Conservation (phyloP, 1,140 invertebrate species). For the Atta colombica region DNA sequence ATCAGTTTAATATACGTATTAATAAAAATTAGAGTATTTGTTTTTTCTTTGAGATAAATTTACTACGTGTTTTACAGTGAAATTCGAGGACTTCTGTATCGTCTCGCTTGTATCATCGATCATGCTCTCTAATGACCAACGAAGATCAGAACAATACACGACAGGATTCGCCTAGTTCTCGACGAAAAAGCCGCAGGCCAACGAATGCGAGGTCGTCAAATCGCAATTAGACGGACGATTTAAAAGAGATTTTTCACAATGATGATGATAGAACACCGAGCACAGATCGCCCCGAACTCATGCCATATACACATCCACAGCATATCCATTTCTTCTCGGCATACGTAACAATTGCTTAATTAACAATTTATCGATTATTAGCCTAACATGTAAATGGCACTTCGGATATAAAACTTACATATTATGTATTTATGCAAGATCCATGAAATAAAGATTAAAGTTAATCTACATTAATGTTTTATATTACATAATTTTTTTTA, state of each 20-base stretch:
- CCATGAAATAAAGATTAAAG: background rate
- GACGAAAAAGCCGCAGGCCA: constrained; percentile 53
- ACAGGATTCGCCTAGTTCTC: constrained; percentile 35
- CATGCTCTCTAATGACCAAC: constrained; percentile 61
- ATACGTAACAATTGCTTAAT: constrained; percentile 19
- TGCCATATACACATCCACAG: background rate
- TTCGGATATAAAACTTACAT: background rate
- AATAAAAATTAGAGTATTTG: background rate
- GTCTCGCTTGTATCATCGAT: constrained; percentile 66
- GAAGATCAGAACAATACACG: constrained; percentile 33
- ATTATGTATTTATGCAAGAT: background rate
- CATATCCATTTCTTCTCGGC: background rate
- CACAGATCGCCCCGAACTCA: constrained; percentile 12
- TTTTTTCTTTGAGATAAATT: background rate
- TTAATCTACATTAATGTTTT: too few relatives aligned
- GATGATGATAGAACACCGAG: constrained; percentile 43
- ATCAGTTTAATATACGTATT: background rate
- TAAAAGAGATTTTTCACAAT: constrained; percentile 76
- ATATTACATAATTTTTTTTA: too few relatives aligned
- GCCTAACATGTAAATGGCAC: constrained; percentile 4
- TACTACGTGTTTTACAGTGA: constrained; percentile 14
- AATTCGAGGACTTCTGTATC: constrained; percentile 42
- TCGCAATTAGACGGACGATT: constrained; percentile 76
- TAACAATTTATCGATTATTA: constrained; percentile 56
- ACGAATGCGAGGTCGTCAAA: constrained; percentile 69